Conservation (phyloP, 2,797 vertebrate species). For the Melopsittacus undulatus region DNA sequence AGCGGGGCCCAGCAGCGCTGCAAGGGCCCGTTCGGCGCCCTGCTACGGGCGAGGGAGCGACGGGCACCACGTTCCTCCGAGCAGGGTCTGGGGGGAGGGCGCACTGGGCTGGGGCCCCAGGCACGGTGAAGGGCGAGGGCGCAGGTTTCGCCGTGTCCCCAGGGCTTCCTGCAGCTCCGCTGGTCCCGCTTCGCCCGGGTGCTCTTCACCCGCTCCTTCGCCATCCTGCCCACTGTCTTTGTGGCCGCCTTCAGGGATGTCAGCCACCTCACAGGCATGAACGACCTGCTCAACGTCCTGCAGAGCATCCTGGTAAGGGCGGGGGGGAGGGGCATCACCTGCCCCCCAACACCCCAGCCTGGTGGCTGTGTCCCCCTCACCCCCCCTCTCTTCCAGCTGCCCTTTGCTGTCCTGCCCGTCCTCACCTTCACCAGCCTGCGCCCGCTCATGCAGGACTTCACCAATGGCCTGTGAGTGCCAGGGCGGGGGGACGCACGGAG, state of each 20-base stretch:
- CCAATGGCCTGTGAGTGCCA: slow-evolving; percentile 76
- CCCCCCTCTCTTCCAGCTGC: slow-evolving; percentile 66
- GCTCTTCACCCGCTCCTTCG: slow-evolving; percentile 78
- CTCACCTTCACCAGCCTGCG: slow-evolving; percentile 83
- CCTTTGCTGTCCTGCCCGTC: slow-evolving; percentile 77
- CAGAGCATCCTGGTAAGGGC: slow-evolving; percentile 81
- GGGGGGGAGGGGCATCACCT: neutral
- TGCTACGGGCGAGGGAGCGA: neutral
- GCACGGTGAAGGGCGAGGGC: rapidly evolving
- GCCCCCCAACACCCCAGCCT: neutral
- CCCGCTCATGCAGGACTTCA: slow-evolving; percentile 78
- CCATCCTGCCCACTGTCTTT: slow-evolving; percentile 78
- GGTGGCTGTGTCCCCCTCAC: neutral
- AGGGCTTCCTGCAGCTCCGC: slow-evolving; percentile 80
- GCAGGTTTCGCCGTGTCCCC: neutral
- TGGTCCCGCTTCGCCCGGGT: slow-evolving; percentile 80
- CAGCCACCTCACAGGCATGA: slow-evolving; percentile 75
- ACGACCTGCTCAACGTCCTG: slow-evolving; percentile 81
- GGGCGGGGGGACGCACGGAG: neutral
- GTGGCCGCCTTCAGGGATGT: slow-evolving; percentile 77
- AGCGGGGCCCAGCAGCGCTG: neutral
- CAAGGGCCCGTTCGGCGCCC: neutral
- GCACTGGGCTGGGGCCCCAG: rapidly evolving
- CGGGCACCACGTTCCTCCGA: rapidly evolving
- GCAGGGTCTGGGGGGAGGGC: no score